Evolutionary conservation across 2,888 invertebrate species (phyloP).

Genomic region (Trypoxylon attenuatum): DNA sequence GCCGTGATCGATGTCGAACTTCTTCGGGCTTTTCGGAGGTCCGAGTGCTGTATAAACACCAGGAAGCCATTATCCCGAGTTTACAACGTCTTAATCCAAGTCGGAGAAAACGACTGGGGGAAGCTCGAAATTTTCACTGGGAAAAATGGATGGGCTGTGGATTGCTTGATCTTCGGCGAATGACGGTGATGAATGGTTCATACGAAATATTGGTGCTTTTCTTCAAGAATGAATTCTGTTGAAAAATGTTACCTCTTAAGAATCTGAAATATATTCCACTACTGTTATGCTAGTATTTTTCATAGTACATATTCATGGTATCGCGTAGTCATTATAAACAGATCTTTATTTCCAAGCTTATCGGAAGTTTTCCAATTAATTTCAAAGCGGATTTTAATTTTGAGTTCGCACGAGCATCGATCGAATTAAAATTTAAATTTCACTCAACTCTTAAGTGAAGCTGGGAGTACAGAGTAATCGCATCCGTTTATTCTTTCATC

Average conservation of each 20-base stretch:
- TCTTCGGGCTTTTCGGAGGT: background rate
- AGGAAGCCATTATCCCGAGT: background rate
- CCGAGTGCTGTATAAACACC: background rate
- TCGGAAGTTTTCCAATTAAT: background rate
- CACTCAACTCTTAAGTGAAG: slow-evolving; percentile 18
- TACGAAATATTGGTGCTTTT: too few relatives aligned
- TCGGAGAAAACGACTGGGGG: too few relatives aligned
- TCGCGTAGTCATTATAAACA: background rate
- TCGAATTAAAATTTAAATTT: slow-evolving; percentile 22
- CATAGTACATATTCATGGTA: too few relatives aligned
- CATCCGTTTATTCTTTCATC: slow-evolving; percentile 22
- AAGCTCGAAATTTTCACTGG: too few relatives aligned
- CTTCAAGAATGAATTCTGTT: too few relatives aligned
- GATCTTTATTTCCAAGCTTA: background rate
- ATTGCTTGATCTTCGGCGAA: too few relatives aligned
- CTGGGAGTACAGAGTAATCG: slow-evolving; percentile 4
- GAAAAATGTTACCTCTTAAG: too few relatives aligned
- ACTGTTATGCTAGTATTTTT: too few relatives aligned
- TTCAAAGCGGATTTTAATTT: background rate
- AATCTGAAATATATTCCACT: too few relatives aligned
- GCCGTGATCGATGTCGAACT: background rate
- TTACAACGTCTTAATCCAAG: too few relatives aligned
- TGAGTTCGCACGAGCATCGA: background rate
- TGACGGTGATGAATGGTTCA: too few relatives aligned
- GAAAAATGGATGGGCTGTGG: too few relatives aligned